phyloP scores from a whole-genome alignment of 2,113 vertebrate genomes.

The Pogona vitticeps region DNA sequence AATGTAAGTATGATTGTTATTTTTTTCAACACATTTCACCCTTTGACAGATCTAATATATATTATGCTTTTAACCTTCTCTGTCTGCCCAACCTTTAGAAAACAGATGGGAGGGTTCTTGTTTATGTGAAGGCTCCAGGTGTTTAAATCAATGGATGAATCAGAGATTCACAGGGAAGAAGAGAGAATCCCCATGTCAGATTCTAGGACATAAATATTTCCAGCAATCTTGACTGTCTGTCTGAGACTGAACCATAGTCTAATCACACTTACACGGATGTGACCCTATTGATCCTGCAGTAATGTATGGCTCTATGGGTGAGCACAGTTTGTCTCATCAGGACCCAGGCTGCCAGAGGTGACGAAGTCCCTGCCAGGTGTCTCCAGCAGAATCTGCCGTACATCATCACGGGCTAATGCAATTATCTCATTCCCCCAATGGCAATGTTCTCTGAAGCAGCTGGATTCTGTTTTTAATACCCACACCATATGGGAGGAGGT shows the following conservation, averaged over 20 bases:
- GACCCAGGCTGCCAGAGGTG: background rate
- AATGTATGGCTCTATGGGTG: background rate
- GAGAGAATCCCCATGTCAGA: background rate
- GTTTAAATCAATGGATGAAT: slow-evolving; percentile 17
- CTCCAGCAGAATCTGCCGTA: background rate
- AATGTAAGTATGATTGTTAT: no score
- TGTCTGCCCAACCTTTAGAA: background rate
- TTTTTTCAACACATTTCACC: background rate
- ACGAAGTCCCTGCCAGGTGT: background rate
- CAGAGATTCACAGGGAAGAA: background rate
- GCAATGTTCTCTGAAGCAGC: background rate
- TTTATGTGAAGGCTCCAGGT: background rate
- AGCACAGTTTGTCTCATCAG: background rate
- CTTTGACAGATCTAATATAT: background rate
- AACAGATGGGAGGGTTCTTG: background rate
- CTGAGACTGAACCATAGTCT: background rate
- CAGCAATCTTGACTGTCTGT: background rate
- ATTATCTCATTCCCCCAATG: background rate
- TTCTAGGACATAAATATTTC: background rate
- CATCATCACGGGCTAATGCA: background rate
- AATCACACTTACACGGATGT: background rate
- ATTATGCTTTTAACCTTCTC: background rate
- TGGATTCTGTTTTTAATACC: background rate
- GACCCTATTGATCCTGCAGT: background rate
- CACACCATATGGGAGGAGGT: background rate